Conservation (phyloP, 92 coral and sea anemone species). For the Hydrozoanthus gracilis region DNA sequence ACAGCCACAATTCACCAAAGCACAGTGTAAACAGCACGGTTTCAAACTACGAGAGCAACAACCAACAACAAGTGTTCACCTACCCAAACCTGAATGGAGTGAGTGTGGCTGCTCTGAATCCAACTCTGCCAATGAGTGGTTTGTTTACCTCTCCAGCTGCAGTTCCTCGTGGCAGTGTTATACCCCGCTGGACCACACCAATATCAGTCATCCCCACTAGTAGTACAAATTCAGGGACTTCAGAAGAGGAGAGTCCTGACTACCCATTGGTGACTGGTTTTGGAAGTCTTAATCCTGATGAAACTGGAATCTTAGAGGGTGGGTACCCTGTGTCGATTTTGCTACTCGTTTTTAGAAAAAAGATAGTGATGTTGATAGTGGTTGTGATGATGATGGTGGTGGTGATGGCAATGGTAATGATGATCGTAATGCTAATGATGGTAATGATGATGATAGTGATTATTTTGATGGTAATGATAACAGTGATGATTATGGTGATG, state of each 20-base stretch:
- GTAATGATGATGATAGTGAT: too few species aligned
- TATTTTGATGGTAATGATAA: too few species aligned
- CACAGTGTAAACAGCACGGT: conserved; percentile 56
- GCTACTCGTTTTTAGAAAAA: neutral
- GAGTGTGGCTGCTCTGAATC: conserved; percentile 56
- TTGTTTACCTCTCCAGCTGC: conserved; percentile 64
- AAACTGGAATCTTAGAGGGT: conserved; percentile 81
- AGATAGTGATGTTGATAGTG: neutral
- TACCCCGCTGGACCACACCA: conserved; percentile 67
- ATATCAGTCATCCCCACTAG: conserved; percentile 52
- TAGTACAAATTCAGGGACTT: conserved; percentile 27
- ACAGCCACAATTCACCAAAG: conserved; percentile 12
- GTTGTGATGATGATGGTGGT: neutral
- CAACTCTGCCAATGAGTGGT: conserved; percentile 58
- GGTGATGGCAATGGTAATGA: too few species aligned
- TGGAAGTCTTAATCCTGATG: conserved; percentile 81
- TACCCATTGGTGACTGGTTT: conserved; percentile 83
- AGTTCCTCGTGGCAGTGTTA: conserved; percentile 40
- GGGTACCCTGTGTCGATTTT: neutral
- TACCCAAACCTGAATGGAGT: conserved; percentile 63
- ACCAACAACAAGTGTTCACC: conserved; percentile 65
- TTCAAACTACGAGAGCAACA: conserved; percentile 50
- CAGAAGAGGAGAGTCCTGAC: conserved; percentile 72
- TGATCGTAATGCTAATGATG: too few species aligned
- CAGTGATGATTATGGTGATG: too few species aligned